Evolutionary conservation across 2,113 vertebrate genomes (phyloP).

Genomic region (Sinocyclocheilus rhinocerous): DNA sequence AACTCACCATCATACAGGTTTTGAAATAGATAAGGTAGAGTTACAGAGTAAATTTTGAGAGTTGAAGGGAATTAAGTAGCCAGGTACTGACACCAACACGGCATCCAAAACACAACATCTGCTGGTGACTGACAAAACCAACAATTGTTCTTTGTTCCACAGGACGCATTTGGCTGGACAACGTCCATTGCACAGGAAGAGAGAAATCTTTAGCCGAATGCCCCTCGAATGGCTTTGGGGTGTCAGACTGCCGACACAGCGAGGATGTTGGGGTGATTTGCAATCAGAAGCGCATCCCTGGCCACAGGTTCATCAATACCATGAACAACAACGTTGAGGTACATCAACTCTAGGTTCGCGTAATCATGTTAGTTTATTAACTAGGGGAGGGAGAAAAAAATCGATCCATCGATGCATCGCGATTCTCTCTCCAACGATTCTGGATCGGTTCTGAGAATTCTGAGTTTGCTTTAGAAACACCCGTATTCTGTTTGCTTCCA

Average conservation of each 20-base stretch:
- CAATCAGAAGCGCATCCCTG: constrained; percentile 87
- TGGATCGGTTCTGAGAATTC: too few species aligned
- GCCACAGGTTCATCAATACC: constrained; percentile 84
- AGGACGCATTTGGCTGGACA: constrained; percentile 95
- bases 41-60: not conserved
- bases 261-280: constrained; percentile 93
- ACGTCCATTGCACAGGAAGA: constrained; percentile 84
- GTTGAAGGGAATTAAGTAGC: too few species aligned
- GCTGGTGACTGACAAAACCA: not conserved
- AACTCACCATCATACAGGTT: not conserved
- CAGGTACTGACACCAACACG: not conserved
- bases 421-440: too few species aligned
- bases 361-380: not conserved
- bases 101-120: not conserved
- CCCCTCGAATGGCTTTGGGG: constrained; percentile 87
- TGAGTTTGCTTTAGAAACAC: too few species aligned
- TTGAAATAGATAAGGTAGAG: not conserved
- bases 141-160: constrained; percentile 39
- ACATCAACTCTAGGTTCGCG: constrained; percentile 45
- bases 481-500: too few species aligned
- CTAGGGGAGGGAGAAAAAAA: too few species aligned
- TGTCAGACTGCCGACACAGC: constrained; percentile 90
- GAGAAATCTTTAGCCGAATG: constrained; percentile 85
- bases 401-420: too few species aligned
- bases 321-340: constrained; percentile 81